Evolutionary conservation across 2,797 vertebrate genomes (phyloP).

Genomic region (Chelonia mydas): DNA sequence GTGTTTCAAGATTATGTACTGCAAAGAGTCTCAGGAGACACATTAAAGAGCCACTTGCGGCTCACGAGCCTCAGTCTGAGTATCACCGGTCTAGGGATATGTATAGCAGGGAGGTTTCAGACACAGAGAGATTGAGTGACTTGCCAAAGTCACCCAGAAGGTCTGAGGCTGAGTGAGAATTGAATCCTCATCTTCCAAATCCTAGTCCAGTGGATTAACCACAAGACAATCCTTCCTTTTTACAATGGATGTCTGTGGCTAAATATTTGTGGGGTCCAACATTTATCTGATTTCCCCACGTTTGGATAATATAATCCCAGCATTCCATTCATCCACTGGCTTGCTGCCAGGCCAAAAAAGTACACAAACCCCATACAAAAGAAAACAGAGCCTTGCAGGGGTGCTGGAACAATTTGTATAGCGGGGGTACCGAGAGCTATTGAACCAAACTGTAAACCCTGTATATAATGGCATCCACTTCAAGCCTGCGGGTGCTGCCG

Average conservation of each 20-base stretch:
- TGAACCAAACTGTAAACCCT: no score
- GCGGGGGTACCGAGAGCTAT: no score
- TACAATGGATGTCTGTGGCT: not conserved
- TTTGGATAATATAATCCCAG: not conserved
- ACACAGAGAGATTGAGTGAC: not conserved
- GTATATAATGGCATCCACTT: no score
- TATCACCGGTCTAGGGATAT: accelerated
- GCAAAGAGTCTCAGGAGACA: no score
- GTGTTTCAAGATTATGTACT: no score
- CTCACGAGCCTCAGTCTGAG: no score
- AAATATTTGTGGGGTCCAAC: not conserved
- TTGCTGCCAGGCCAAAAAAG: not conserved
- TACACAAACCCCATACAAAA: not conserved
- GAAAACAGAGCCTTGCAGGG: no score
- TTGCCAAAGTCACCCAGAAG: not conserved
- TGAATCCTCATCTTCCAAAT: not conserved
- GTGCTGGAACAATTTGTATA: no score
- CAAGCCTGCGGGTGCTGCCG: no score
- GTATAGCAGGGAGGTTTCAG: not conserved
- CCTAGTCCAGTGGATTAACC: not conserved
- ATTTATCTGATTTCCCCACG: not conserved
- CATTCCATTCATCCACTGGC: not conserved
- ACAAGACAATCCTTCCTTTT: not conserved
- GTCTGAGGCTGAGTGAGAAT: not conserved
- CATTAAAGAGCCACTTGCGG: no score